Evolutionary conservation across 2,113 vertebrate species (phyloP), one percentile per base, ranked within the genome.

Genomic region (Orcinus orca): DNA sequence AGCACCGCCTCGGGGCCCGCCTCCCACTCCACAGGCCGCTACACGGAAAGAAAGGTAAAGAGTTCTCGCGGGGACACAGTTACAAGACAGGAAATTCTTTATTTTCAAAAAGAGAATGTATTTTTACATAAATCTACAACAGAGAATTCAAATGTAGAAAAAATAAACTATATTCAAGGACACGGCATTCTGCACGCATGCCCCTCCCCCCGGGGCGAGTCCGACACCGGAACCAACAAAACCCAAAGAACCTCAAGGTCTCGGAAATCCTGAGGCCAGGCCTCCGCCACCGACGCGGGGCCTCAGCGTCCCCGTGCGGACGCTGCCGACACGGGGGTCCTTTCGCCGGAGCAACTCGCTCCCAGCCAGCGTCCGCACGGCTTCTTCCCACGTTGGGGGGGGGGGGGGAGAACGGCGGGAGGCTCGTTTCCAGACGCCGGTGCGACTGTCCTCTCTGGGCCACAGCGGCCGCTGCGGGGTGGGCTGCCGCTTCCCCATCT

Each of bases 41-140:
- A 8, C 9, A 0, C 0, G 0, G 3, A 36, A 29, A 71, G 70
- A 55, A 87, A 62, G n/a, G 3, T 13, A 67, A 77, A 82, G 44
- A n/a, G 38, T 14, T 38, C 79, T 29, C 11, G 33, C 0, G 2
- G 38, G 21, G 25, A 96, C 88, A 71, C 33, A 84, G 36, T 86
- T 97, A 97, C 76, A 98, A 98, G 98, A 97, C 97, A 79, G 89
- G 92, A 96, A 97, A 96, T 95, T 90, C 71, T 98, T 98, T 98
- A 97, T 97, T 98, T 97, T 95, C 63, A 93, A 97, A 97, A 96
- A 97, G 89, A 94, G 76, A 96, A 97, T 88, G 95, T 91, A 83
- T 90, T 86, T 98, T 93, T 98, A 98, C 98, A 98, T 97, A 96
- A 98, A 97, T 97, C 98, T 98, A 98, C 98, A 98, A 98, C 97